Conservation (phyloP, 2,797 vertebrate species). For the Chloroceryle amazona region DNA sequence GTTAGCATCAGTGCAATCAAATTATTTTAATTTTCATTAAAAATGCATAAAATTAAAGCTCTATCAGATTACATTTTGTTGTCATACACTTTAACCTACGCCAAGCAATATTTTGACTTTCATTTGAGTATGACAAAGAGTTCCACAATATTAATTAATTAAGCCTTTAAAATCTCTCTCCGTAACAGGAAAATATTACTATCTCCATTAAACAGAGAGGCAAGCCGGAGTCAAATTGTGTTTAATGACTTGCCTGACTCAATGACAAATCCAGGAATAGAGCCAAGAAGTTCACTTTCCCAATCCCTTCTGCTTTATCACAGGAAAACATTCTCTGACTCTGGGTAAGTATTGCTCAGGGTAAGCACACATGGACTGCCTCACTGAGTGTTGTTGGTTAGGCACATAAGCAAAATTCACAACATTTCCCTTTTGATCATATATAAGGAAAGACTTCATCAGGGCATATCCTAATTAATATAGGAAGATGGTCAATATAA, state of each 20-base stretch:
- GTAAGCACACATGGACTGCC: background rate
- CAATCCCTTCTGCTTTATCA: conserved; percentile 54
- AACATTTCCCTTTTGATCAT: background rate
- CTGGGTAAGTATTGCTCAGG: background rate
- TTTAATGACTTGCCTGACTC: conserved; percentile 42
- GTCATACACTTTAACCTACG: background rate
- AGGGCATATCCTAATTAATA: conserved; percentile 41
- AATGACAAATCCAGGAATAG: conserved; percentile 45
- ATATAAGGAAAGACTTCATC: background rate
- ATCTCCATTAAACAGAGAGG: conserved; percentile 60
- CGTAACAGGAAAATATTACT: conserved; percentile 7
- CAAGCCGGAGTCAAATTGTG: conserved; percentile 31
- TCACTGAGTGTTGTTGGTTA: accelerated
- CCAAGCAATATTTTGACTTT: conserved; percentile 37
- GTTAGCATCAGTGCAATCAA: conserved; percentile 3
- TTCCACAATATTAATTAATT: conserved; percentile 42
- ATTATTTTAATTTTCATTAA: conserved; percentile 7
- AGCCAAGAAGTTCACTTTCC: conserved; percentile 49
- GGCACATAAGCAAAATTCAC: background rate
- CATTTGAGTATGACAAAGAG: background rate
- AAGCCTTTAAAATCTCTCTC: conserved; percentile 32
- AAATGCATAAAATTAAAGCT: conserved; percentile 13
- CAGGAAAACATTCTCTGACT: conserved; percentile 7
- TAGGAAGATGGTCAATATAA: conserved; percentile 23
- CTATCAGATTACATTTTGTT: conserved; percentile 22